Evolutionary conservation across 2,113 vertebrate species (phyloP), one percentile per base, ranked within the genome.

Genomic region (Opisthocomus hoazin): DNA sequence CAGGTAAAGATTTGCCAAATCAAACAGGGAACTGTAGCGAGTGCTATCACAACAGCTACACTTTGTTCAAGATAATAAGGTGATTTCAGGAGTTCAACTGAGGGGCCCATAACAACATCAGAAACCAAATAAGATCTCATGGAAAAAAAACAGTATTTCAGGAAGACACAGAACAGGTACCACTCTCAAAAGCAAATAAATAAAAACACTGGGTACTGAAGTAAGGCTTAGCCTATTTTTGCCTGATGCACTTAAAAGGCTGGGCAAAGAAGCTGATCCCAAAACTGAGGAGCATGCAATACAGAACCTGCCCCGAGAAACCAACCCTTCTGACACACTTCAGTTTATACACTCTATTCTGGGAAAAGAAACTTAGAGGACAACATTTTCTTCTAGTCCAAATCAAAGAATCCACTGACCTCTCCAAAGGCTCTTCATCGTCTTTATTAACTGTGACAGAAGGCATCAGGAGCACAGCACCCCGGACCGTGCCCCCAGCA

Each of bases 391-490:
- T 45, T 64, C n/a, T 23, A 65, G 68, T 30, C n/a, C 57, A 81
- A 76, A 88, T 6, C 45, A 81, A 58, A 48, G 45, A 48, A 43
- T 30, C 51, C 26, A 29, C 45, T 54, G 56, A 89, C 51, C 45
- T 89, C 80, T 80, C 63, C 68, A 26, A 60, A 71, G 57, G 80
- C 89, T 81, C 69, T 46, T 43, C 32, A 6, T 48, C 6, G 0
- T 29, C 74, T 69, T 48, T 79, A n/a, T 56, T 11, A n/a, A 13
- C 63, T 16, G 18, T 76, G 63, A 66, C 88, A 63, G 53, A 61
- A 48, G 1, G 1, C 1, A 3, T 26, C 46, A 39, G 0, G 1
- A 48, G 37, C 34, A 46, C 32, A 41, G 64, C 43, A 29, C 26
- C 37, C 6, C 3, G 11, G 26, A 23, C 26, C 1, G 0, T 41